These are phyloP conservation scores for Podocnemis expansa DNA, from an alignment of 2,113 vertebrate species.

Conservation along the genomic window DNA sequence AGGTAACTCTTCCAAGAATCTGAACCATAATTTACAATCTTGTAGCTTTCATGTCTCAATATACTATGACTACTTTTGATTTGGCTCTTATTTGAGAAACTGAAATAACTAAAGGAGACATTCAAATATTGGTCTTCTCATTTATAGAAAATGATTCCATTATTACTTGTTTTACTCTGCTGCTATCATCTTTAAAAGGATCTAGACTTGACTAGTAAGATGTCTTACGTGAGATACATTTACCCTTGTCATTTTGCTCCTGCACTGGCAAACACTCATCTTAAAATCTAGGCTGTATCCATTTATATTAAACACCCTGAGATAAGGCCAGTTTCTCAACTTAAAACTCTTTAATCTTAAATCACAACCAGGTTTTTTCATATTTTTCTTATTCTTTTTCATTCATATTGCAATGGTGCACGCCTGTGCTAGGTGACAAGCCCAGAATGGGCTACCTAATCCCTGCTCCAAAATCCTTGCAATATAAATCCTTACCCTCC, in stretches of 20 bases:
- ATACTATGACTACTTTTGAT: not conserved
- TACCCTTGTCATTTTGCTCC: not conserved
- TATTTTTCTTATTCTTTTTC: not conserved
- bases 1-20: conserved; percentile 14
- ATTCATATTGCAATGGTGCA: not conserved
- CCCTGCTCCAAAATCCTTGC: too few species aligned
- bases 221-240: not conserved
- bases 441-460: not conserved
- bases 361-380: not conserved
- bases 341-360: not conserved
- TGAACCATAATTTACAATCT: not conserved
- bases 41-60: not conserved
- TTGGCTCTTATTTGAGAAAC: not conserved
- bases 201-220: not conserved
- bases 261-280: not conserved
- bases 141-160: not conserved
- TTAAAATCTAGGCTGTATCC: not conserved
- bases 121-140: not conserved
- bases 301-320: not conserved
- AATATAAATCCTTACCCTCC: not conserved
- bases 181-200: not conserved
- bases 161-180: not conserved
- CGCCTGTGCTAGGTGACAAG: not conserved
- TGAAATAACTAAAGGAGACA: not conserved
- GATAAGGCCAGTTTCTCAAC: not conserved